These are phyloP conservation scores for Malacoraja senta DNA, from an alignment of 2,797 vertebrate species.

Conservation along the genomic window DNA sequence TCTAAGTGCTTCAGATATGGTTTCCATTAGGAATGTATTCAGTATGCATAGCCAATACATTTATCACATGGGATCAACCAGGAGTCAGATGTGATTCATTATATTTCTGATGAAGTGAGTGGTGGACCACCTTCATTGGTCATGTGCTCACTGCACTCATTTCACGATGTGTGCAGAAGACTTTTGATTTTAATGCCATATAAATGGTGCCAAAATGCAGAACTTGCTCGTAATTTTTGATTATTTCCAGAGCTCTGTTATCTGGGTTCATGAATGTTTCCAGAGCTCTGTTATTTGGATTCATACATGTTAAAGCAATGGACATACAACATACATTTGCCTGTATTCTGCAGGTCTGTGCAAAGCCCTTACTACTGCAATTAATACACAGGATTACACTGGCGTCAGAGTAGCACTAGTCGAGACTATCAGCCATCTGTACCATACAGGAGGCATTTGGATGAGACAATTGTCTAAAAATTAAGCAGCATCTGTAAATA, in stretches of 20 bases:
- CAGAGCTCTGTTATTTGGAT: background rate
- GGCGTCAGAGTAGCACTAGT: background rate
- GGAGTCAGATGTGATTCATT: background rate
- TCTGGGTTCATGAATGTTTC: background rate
- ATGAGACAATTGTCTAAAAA: background rate
- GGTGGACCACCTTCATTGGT: background rate
- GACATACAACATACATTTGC: background rate
- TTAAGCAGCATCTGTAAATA: too few relatives aligned
- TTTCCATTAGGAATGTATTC: background rate
- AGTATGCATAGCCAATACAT: background rate
- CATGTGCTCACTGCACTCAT: background rate
- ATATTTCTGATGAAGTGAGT: background rate
- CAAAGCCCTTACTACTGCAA: background rate
- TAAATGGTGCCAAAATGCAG: background rate
- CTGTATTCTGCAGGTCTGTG: background rate
- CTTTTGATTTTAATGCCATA: background rate
- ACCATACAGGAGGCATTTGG: background rate
- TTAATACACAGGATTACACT: background rate
- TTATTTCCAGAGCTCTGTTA: background rate
- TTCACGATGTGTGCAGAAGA: background rate
- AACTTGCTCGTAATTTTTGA: background rate
- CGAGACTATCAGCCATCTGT: background rate
- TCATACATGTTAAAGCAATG: background rate
- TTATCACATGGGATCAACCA: background rate
- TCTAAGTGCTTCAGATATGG: background rate